Base-by-base conservation (phyloP, 1,140 invertebrate species). In the Zaprionus ghesquierei region DNA sequence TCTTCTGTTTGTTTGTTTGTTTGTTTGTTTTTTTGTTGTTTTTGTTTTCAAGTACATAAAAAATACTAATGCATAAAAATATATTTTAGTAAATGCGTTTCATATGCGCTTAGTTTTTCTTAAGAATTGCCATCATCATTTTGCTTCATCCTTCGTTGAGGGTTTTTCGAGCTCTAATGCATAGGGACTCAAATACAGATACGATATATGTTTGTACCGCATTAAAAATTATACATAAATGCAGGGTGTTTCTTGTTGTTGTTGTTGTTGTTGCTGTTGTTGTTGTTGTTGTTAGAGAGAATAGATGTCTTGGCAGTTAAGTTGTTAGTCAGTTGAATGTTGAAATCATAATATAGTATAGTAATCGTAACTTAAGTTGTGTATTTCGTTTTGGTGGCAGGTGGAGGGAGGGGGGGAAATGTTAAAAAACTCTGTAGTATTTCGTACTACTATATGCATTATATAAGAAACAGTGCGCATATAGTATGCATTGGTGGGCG, bases 401-500 rank as follows among this genome's bases (percentile, higher is more conserved):
- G 41, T 18, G n/a, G 35, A n/a, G n/a, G 35, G 41, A 5, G 41
- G 41, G n/a, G 35, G 35, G n/a, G 35, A 41, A 46, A 46, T 46
- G 41, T 46, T 46, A 18, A 22, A 64, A 18, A 22, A 64, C 41
- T 46, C 41, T 22, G 41, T 46, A 46, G 41, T 46, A 46, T 12
- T 23, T 9, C 2, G n/a, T 44, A 72, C 60, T 46, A 35, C 35
- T 59, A 33, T 75, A 75, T 75, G 72, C 72, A 64, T 75, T 61
- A 75, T 87, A 79, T 86, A 68, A 89, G 82, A 87, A 87, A 87
- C 82, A 87, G 82, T 89, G 81, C 50, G 82, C 82, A 87, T 87
- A 87, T 87, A 89, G 84, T 87, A 87, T 87, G 82, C 82, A 79
- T 89, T 87, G 82, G 82, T 87, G 82, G 82, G 82, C 84, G 76